Base-by-base conservation (phyloP, 2,888 invertebrate genomes). In the Scrobipalpa atriplicella region DNA sequence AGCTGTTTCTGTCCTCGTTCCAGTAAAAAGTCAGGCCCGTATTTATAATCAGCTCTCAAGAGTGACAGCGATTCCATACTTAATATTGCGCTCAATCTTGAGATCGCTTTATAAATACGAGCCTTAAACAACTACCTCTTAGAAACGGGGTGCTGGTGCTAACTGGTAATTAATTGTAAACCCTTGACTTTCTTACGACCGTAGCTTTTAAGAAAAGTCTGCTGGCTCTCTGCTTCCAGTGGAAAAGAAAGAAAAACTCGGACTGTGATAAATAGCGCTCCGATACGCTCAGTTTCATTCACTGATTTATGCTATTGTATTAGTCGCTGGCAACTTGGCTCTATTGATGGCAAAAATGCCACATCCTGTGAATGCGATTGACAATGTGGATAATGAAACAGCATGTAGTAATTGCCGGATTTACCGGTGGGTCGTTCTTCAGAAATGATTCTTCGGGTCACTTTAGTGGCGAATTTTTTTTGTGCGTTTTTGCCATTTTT, bases 361-460 rank as follows among this genome's bases (percentile, higher is more conserved):
- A 64, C 56, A 64, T 64, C 64, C 64, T 64, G 64, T 21, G 64
- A 38, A 54, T 6, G 38, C 39, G 38, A 64, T 64, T 64, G 16
- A 54, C 64, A n/a, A 54, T 51, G 29, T n/a, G n/a, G 51, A 51
- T 51, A 63, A 47, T 63, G 29, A 63, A 63, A 63, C 62, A 47
- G 62, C 62, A 63, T 63, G 62, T 1, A 63, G 62, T 36, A 29
- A 62, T 62, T 21, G 13, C 43, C 19, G 41, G 43, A 43, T 62
- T 62, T 62, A 19, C 18, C 52, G 56, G 29, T 51, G n/a, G n/a
- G n/a, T n/a, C n/a, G n/a, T n/a, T n/a, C n/a, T n/a, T n/a, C n/a
- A n/a, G n/a, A n/a, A n/a, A n/a, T n/a, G n/a, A n/a, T n/a, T n/a
- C n/a, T n/a, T n/a, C n/a, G n/a, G n/a, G n/a, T n/a, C n/a, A n/a